Percentiles rank a stretch among this genome's conserved stretches.
Conservation (phyloP, 2,797 vertebrate species). For the Neomorphus geoffroyi region DNA sequence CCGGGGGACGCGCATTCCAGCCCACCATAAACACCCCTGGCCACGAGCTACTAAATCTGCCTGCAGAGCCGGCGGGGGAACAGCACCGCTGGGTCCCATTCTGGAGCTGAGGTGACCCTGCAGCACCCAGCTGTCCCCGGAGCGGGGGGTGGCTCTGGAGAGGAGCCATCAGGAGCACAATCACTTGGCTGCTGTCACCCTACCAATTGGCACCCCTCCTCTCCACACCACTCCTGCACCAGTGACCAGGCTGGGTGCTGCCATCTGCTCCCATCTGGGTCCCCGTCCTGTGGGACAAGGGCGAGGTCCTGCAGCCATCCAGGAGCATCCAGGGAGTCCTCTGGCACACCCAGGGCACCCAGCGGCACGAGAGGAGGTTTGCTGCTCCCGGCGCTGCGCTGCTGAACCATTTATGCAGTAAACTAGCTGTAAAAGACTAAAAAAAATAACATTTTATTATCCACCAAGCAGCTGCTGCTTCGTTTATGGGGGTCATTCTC, state of each 20-base stretch:
- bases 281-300: not conserved
- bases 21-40: constrained; percentile 61
- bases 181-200: accelerated
- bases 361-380: not conserved
- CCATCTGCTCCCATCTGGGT: not conserved
- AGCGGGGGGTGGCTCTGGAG: not conserved
- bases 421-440: constrained; percentile 23
- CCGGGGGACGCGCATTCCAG: not conserved
- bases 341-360: accelerated
- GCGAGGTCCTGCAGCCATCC: not conserved
- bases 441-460: not conserved
- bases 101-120: accelerated
- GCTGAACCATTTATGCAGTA: not conserved
- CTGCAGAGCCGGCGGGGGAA: not conserved
- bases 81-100: not conserved
- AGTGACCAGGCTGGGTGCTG: not conserved
- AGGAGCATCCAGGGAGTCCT: not conserved
- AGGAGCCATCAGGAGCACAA: not conserved
- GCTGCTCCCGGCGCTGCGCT: not conserved
- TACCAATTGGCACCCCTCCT: not conserved
- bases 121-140: not conserved
- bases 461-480: constrained; percentile 49
- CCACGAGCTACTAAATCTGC: constrained; percentile 41
- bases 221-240: not conserved
- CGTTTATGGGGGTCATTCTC: constrained; percentile 21